phyloP scores from a whole-genome alignment of 2,797 vertebrate genomes.

The Potorous gilbertii region DNA sequence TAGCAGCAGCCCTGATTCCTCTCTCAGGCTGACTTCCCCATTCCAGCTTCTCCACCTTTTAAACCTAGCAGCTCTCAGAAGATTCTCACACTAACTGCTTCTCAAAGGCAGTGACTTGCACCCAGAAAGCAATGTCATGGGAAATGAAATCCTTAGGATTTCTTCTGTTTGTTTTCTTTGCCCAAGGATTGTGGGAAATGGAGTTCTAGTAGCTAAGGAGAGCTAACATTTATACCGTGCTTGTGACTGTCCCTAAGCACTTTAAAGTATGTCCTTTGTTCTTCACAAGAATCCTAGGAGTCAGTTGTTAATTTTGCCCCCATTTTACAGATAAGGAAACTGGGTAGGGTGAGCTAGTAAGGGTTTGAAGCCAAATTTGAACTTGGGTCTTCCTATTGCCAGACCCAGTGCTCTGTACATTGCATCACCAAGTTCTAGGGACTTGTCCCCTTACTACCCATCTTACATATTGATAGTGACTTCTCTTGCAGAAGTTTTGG shows the following conservation, averaged over 20 bases:
- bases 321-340: background rate
- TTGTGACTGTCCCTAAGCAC: too few relatives aligned
- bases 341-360: background rate
- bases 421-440: background rate
- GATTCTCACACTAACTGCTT: background rate
- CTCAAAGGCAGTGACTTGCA: background rate
- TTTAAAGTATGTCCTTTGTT: background rate
- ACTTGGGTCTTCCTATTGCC: background rate
- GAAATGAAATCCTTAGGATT: background rate
- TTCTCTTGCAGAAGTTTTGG: slow-evolving; percentile 47
- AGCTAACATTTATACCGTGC: too few relatives aligned
- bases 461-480: slow-evolving; percentile 23
- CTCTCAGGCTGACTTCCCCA: background rate
- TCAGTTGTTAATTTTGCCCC: background rate
- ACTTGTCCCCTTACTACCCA: background rate
- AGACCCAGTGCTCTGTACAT: background rate
- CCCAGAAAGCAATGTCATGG: background rate
- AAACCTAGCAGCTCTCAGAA: background rate
- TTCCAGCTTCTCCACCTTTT: background rate
- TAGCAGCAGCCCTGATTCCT: background rate
- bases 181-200: background rate
- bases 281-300: background rate
- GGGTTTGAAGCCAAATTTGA: background rate
- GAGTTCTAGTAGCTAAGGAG: background rate
- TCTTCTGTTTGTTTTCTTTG: background rate